A percentile compares a stretch with the other conserved stretches of the same genome.
Evolutionary conservation across 2,888 invertebrate species (phyloP).

Genomic region (Sabellastarte sp.): DNA sequence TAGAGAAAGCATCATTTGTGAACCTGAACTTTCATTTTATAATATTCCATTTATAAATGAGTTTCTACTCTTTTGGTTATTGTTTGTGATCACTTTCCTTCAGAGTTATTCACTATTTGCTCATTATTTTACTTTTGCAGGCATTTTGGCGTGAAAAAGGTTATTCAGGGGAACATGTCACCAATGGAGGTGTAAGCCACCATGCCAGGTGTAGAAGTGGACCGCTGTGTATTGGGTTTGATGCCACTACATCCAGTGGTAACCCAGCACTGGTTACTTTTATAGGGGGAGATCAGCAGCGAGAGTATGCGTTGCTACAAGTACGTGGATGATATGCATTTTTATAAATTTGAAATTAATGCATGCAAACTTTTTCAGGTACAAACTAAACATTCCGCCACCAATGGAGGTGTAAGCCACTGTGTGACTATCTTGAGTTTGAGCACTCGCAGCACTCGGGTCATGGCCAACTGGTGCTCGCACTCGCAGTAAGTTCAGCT

Average conservation of each 20-base stretch:
- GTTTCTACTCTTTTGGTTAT: background rate
- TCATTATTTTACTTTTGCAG: slow-evolving; percentile 11
- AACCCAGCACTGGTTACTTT: slow-evolving; percentile 59
- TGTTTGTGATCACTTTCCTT: background rate
- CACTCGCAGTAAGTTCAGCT: too few species aligned
- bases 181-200: slow-evolving; percentile 44
- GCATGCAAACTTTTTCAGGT: too few species aligned
- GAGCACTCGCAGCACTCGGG: too few species aligned
- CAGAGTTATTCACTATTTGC: background rate
- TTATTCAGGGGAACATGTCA: slow-evolving; percentile 55
- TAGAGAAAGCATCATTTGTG: background rate
- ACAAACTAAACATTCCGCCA: too few species aligned
- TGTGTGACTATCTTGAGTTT: too few species aligned
- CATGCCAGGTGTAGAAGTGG: slow-evolving; percentile 39
- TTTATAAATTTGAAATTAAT: too few species aligned
- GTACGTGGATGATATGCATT: too few species aligned
- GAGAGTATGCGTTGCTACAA: slow-evolving; percentile 33
- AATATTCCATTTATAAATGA: background rate
- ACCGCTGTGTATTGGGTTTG: slow-evolving; percentile 55
- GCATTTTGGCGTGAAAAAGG: slow-evolving; percentile 55
- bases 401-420: too few species aligned
- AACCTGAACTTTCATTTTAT: background rate
- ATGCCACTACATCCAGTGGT: slow-evolving; percentile 49
- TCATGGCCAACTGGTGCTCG: too few species aligned
- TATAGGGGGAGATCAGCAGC: slow-evolving; percentile 52